A percentile compares a stretch with the other conserved stretches of the same genome.
These are phyloP conservation scores for Sinocyclocheilus anophthalmus DNA, from an alignment of 2,113 vertebrate species.

Conservation along the genomic window DNA sequence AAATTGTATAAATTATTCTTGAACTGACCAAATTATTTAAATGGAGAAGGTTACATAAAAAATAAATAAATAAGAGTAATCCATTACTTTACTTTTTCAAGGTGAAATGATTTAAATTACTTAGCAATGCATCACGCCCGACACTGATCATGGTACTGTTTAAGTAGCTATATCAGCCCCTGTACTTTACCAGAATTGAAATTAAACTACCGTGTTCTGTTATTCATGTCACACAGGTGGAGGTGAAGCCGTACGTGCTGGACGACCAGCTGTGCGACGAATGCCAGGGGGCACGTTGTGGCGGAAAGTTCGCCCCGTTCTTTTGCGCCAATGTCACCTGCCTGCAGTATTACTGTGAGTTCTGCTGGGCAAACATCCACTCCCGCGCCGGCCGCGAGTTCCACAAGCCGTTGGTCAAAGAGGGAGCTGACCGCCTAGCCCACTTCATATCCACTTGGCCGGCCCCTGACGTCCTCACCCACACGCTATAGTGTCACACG, in stretches of 20 bases:
- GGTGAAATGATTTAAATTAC: too few relatives aligned
- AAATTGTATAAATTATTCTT: too few relatives aligned
- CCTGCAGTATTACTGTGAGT: slow-evolving; percentile 99
- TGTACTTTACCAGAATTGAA: not conserved
- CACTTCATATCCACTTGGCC: too few relatives aligned
- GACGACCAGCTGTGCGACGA: slow-evolving; percentile 98
- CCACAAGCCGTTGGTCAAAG: slow-evolving; percentile 98
- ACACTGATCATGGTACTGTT: not conserved
- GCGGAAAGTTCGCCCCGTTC: slow-evolving; percentile 95
- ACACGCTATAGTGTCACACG: too few relatives aligned
- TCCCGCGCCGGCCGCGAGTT: slow-evolving; percentile 96
- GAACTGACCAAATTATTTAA: too few relatives aligned
- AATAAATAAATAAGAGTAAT: too few relatives aligned
- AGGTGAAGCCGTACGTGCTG: slow-evolving; percentile 97
- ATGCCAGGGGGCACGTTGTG: slow-evolving; percentile 94
- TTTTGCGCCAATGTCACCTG: slow-evolving; percentile 99
- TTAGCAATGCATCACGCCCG: not conserved
- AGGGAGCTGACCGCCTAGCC: slow-evolving; percentile 96
- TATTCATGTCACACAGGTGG: slow-evolving; percentile 79
- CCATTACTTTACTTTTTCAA: too few relatives aligned
- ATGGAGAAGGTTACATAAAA: too few relatives aligned
- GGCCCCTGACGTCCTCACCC: too few relatives aligned
- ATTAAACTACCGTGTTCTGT: not conserved
- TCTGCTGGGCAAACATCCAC: slow-evolving; percentile 99
- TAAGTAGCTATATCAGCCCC: not conserved